These are phyloP conservation scores for Matsumurasca onukii DNA, from an alignment of 1,140 invertebrate genomes.

Conservation along the genomic window DNA sequence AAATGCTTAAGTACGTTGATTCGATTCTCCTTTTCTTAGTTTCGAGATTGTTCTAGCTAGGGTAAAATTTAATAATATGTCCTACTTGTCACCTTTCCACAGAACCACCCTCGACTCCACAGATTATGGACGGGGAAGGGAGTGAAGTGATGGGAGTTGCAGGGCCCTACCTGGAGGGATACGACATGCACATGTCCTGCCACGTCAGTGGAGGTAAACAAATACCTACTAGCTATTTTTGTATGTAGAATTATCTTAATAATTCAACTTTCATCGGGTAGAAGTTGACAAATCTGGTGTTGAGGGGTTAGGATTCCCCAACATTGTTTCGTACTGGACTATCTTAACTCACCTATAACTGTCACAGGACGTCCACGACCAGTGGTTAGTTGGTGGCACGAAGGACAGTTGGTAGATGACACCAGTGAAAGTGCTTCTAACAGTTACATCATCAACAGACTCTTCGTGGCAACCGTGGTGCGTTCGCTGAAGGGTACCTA, in stretches of 20 bases:
- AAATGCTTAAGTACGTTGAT: no score
- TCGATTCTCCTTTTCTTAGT: no score
- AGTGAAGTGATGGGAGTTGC: conserved; percentile 70
- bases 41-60: no score
- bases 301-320: no score
- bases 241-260: conserved; percentile 3
- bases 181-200: conserved; percentile 75
- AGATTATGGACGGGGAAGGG: conserved; percentile 75
- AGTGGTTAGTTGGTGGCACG: conserved; percentile 36
- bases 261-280: no score
- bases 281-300: no score
- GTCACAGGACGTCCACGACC: conserved; percentile 39
- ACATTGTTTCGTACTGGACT: no score
- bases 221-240: no score
- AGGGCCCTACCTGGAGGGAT: conserved; percentile 81
- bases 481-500: conserved; percentile 20
- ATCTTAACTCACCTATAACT: no score
- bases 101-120: conserved; percentile 81
- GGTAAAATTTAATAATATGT: no score
- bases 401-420: conserved; percentile 53
- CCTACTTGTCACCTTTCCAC: no score
- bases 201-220: conserved; percentile 83
- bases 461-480: conserved; percentile 29
- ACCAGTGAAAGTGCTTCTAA: conserved; percentile 53
- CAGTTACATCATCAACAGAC: conserved; percentile 30